Conservation (phyloP, 2,888 invertebrate species). For the Pollenia griseotomentosa region DNA sequence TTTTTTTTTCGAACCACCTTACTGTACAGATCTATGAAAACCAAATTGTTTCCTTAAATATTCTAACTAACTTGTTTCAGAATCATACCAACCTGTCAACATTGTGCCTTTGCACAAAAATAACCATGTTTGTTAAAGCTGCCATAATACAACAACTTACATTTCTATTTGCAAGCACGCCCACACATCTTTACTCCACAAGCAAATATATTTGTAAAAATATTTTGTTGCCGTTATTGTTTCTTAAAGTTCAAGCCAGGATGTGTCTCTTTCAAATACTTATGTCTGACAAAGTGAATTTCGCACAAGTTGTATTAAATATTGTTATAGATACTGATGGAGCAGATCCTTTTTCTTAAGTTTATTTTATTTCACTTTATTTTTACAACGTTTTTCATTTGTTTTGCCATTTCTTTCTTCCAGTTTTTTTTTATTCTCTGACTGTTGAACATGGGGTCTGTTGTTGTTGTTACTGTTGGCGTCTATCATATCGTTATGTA, state of each 20-base stretch:
- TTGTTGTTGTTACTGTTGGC: not conserved
- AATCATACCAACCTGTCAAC: too few species aligned
- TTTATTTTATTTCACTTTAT: not conserved
- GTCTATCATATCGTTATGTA: constrained; percentile 8
- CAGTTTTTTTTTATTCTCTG: not conserved
- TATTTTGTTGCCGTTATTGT: too few species aligned
- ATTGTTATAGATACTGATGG: constrained; percentile 53
- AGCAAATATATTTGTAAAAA: not conserved
- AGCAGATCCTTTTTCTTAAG: constrained; percentile 36
- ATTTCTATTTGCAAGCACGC: constrained; percentile 1
- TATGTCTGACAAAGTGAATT: constrained; percentile 54
- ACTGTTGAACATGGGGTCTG: not conserved
- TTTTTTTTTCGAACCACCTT: too few species aligned
- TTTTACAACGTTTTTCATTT: constrained; percentile 8
- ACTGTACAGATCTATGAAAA: too few species aligned
- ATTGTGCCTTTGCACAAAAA: not conserved
- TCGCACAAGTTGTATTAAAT: constrained; percentile 52
- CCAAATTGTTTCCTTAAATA: too few species aligned
- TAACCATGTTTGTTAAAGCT: not conserved
- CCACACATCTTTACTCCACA: not conserved
- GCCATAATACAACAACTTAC: not conserved
- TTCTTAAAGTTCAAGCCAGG: too few species aligned
- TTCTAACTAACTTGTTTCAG: too few species aligned
- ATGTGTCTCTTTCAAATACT: constrained; percentile 38
- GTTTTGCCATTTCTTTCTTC: not conserved